Evolutionary conservation across 2,888 invertebrate species (phyloP).

Genomic region (Sycophila texana): DNA sequence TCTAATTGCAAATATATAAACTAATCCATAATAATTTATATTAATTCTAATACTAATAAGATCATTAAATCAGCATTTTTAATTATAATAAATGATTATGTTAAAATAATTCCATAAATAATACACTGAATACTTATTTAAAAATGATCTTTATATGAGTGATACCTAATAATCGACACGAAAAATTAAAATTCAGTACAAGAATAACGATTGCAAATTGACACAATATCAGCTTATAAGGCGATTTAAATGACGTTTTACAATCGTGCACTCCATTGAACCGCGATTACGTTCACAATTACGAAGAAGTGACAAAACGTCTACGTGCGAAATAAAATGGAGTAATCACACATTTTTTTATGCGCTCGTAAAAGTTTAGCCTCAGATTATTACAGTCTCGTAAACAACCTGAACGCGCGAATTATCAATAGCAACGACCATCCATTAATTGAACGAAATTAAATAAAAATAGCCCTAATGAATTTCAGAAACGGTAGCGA

Average conservation of each 20-base stretch:
- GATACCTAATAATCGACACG: too few species aligned
- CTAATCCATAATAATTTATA: too few species aligned
- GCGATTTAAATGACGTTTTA: slow-evolving; percentile 55
- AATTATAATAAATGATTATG: too few species aligned
- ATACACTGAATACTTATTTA: too few species aligned
- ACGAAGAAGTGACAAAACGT: not conserved
- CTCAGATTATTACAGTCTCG: not conserved
- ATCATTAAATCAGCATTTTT: too few species aligned
- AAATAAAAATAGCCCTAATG: not conserved
- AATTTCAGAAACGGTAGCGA: too few species aligned
- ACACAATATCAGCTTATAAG: slow-evolving; percentile 1
- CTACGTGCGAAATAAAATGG: not conserved
- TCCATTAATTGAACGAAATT: not conserved
- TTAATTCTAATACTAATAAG: too few species aligned
- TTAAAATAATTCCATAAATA: too few species aligned
- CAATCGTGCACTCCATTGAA: slow-evolving; percentile 33
- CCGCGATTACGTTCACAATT: slow-evolving; percentile 40
- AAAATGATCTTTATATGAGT: too few species aligned
- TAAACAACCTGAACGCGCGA: not conserved
- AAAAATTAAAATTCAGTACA: slow-evolving; percentile 38
- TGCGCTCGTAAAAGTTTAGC: slow-evolving; percentile 1
- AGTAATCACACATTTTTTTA: not conserved
- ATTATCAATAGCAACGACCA: not conserved
- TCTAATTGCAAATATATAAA: too few species aligned
- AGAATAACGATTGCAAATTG: not conserved